Evolutionary conservation across 2,113 vertebrate species (phyloP), one percentile per base, ranked within the genome.

Genomic region (Sceloporus tristichus): DNA sequence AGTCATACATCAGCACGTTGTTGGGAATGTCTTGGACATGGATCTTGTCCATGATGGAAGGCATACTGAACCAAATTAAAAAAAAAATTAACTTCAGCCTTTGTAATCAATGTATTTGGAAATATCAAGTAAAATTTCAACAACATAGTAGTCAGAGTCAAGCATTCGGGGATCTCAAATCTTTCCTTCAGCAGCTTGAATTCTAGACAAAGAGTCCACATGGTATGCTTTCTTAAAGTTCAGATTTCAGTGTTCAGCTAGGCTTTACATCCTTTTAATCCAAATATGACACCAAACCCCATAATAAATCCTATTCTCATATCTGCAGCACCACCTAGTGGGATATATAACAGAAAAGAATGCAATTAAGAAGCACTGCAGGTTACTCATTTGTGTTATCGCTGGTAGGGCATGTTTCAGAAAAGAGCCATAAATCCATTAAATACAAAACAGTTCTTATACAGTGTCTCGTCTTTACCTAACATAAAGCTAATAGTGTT

Each of bases 321-420:
- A 83, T 78, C 74, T 79, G 53, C 81, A 87, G 40, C 88, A 91
- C 90, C 90, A 90, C 62, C 91, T 91, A 88, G 88, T 54, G 88
- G 91, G 54, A 59, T n/a, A 5, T 0, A 29, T 59, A 14, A 29
- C 42, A 18, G 25, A 11, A 6, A 10, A 62, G 9, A 82, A 23
- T 81, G 89, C 83, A 0, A 0, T 0, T 70, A 0, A 62, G 19
- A 13, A 73, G 25, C 13, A n/a, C 25, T 16, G 9, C 14, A 56
- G 29, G 23, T 2, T 56, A 29, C 56, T 75, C 53, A 16, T 11
- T 1, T 34, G 84, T 38, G 6, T 9, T 73, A 53, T 16, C 4
- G 65, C 84, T 71, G 42, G 88, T 13, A 13, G 7, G 23, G 75
- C 86, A 78, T 25, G n/a, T 48, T 3, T 86, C 5, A 29, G n/a